Conservation (phyloP, 2,797 vertebrate genomes). For the Enteromius radiatus region DNA sequence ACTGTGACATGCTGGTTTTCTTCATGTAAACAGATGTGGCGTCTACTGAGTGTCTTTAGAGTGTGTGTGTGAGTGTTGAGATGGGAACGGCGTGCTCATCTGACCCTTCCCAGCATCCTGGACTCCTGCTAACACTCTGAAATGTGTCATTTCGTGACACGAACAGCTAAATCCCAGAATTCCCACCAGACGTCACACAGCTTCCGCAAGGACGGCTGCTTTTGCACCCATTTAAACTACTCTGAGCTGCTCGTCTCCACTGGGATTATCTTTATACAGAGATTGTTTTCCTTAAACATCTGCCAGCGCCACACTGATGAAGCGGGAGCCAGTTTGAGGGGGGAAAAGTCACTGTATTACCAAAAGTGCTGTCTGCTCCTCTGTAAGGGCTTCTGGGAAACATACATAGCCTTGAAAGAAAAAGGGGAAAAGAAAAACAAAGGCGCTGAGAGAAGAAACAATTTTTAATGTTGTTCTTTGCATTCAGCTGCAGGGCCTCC, state of each 20-base stretch:
- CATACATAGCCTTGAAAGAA: constrained; percentile 30
- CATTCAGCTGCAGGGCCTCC: constrained; percentile 72
- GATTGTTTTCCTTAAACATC: constrained; percentile 79
- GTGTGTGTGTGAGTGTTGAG: constrained; percentile 48
- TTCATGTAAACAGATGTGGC: constrained; percentile 2
- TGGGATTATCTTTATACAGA: constrained; percentile 67
- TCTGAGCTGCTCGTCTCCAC: constrained; percentile 22
- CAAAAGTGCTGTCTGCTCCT: constrained; percentile 34
- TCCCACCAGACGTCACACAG: constrained; percentile 42
- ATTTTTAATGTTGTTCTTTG: constrained; percentile 54
- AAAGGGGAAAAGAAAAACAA: constrained; percentile 59
- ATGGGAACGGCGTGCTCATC: constrained; percentile 77
- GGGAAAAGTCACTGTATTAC: constrained; percentile 26
- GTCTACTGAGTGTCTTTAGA: constrained; percentile 1
- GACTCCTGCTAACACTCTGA: constrained; percentile 69
- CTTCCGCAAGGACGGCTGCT: constrained; percentile 30
- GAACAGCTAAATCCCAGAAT: constrained; percentile 44
- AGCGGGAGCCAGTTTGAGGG: constrained; percentile 55
- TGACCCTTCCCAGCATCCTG: constrained; percentile 70
- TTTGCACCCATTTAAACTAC: constrained; percentile 45
- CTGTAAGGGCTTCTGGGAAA: constrained; percentile 28
- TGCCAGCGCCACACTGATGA: constrained; percentile 72
- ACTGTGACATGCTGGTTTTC: neutral
- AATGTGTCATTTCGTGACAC: constrained; percentile 70
- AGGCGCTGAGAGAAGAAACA: constrained; percentile 63